These are phyloP conservation scores for Meloidogyne hapla DNA, from an alignment of 1,140 invertebrate species.

Conservation along the genomic window DNA sequence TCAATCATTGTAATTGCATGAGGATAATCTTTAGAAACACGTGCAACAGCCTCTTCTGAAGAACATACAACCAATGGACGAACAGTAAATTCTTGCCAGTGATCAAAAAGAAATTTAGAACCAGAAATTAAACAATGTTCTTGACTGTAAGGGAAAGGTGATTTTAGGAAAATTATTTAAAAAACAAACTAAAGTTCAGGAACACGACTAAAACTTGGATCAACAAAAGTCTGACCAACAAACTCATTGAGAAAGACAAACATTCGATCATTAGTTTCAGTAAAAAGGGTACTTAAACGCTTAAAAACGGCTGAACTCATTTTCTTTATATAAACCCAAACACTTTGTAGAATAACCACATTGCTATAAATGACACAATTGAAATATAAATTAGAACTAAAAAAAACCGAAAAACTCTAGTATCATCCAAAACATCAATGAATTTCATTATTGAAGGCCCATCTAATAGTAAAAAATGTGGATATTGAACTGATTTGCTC, in stretches of 20 bases:
- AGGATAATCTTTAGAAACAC: slow-evolving; percentile 23
- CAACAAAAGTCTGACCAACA: slow-evolving; percentile 43
- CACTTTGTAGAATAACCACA: slow-evolving; percentile 44
- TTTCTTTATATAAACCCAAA: slow-evolving; percentile 43
- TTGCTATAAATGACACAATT: slow-evolving; percentile 44
- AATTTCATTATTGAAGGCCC: slow-evolving; percentile 40
- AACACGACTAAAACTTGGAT: slow-evolving; percentile 14
- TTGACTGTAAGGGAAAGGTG: slow-evolving; percentile 39
- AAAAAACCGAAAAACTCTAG: background rate
- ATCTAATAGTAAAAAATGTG: slow-evolving; percentile 36
- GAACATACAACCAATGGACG: slow-evolving; percentile 43
- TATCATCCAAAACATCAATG: slow-evolving; percentile 39
- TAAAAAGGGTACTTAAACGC: slow-evolving; percentile 34
- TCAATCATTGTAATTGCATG: slow-evolving; percentile 39
- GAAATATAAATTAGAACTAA: background rate
- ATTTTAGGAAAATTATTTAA: background rate
- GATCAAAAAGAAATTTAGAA: slow-evolving; percentile 40
- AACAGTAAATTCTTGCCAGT: slow-evolving; percentile 34
- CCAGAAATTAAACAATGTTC: slow-evolving; percentile 29
- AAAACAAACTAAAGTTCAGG: slow-evolving; percentile 40
- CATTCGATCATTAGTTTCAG: slow-evolving; percentile 33
- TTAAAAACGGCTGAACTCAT: slow-evolving; percentile 46
- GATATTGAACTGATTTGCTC: slow-evolving; percentile 20
- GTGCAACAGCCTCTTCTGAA: slow-evolving; percentile 29
- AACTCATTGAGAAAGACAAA: slow-evolving; percentile 55